Percentiles rank a stretch among this genome's conserved stretches.
These are phyloP conservation scores for Cyclargus thomasi DNA, from an alignment of 1,140 invertebrate genomes.

Conservation along the genomic window DNA sequence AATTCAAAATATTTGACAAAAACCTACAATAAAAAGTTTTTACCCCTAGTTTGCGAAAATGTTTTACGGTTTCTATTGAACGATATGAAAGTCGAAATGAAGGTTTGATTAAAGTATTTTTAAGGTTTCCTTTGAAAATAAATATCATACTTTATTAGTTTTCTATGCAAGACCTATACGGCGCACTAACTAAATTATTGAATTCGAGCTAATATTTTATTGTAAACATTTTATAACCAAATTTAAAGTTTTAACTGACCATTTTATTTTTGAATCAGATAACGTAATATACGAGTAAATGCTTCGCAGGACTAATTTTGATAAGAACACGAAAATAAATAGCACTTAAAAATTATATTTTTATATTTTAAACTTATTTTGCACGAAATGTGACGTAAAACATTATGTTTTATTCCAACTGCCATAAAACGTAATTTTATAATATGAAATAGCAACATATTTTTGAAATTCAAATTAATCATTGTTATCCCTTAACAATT, in stretches of 20 bases:
- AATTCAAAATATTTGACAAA: too few species aligned
- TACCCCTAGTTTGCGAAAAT: too few species aligned
- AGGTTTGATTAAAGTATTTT: too few species aligned
- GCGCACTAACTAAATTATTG: neutral
- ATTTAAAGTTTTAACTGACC: neutral
- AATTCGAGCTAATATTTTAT: neutral
- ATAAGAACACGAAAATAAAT: neutral
- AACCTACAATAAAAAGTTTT: too few species aligned
- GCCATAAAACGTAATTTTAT: neutral
- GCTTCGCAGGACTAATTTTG: constrained; percentile 3
- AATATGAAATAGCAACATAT: neutral
- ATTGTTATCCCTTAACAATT: neutral
- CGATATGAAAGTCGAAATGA: too few species aligned
- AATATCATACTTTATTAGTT: too few species aligned
- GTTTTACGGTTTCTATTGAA: too few species aligned
- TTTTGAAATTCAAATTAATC: neutral
- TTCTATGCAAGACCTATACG: too few species aligned
- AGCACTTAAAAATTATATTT: neutral
- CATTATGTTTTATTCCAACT: neutral
- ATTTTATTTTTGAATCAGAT: constrained; percentile 11
- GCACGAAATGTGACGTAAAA: neutral
- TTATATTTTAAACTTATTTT: neutral
- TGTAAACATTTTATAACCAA: neutral
- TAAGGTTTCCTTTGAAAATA: too few species aligned
- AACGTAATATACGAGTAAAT: constrained; percentile 5